Base-by-base conservation (phyloP, 64 coral and sea anemone species). In the Porites australiensis region DNA sequence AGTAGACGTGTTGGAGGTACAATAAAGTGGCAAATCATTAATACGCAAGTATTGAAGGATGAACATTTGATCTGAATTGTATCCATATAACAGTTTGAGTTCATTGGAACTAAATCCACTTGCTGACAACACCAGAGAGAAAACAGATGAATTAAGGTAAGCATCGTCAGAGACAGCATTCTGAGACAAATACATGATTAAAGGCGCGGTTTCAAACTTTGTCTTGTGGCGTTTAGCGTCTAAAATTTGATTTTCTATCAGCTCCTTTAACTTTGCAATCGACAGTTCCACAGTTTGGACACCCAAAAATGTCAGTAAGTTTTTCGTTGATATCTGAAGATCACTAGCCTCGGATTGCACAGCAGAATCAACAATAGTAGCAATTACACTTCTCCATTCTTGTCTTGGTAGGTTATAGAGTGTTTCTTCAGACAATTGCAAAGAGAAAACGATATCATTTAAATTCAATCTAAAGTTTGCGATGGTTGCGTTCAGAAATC, bases 401-500 rank as follows among this genome's bases (percentile, higher is more conserved):
- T 77, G 70, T 72, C 60, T 87, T 19, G 93, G 93, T 2, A 90
- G 58, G 43, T 91, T 85, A 48, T 62, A 78, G 19, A 95, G 51
- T 14, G 78, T 71, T 10, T 86, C 72, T 0, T 68, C 15, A 2
- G 88, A 77, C 4, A 91, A 3, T 50, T 87, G 60, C 61, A 87
- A 3, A 49, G 88, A 45, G 20, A 48, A 20, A 0, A 86, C 74
- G 47, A 95, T 91, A 4, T 95, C 93, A 20, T 20, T 46, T 13
- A 91, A 13, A 46, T 64, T 87, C 10, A 95, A 66, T 2, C 75
- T 46, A 83, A 95, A 95, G 14, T 90, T 57, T 9, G 64, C 22
- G 19, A 74, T 74, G 16, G 93, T 95, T 10, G 88, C 88, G 73
- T 95, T 89, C 47, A 95, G 52, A 18, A 91, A 95, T 13, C 23